phyloP scores from a whole-genome alignment of 2,888 invertebrate genomes.

The Drosophila monieri region DNA sequence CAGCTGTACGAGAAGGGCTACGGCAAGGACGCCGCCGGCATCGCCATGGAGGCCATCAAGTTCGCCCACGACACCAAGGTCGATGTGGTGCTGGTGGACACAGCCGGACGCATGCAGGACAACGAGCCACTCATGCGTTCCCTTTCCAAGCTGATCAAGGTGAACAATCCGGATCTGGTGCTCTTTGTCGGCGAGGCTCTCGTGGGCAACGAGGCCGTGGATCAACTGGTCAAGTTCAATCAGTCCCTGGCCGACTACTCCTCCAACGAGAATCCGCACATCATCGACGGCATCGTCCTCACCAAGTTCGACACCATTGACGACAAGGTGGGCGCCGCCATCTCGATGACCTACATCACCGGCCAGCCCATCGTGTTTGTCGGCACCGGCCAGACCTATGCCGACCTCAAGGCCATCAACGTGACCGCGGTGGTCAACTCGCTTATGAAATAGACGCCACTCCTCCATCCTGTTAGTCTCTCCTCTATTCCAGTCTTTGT shows the following conservation, averaged over 20 bases:
- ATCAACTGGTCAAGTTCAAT: constrained; percentile 99
- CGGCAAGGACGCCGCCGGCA: constrained; percentile 98
- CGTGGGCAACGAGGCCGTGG: constrained; percentile 99
- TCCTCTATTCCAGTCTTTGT: not conserved
- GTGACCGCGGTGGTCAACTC: constrained; percentile 98
- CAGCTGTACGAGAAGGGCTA: constrained; percentile 99
- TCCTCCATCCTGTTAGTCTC: not conserved
- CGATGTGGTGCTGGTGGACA: constrained; percentile 98
- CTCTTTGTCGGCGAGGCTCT: constrained; percentile 99
- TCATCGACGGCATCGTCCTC: constrained; percentile 99
- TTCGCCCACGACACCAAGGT: constrained; percentile 92
- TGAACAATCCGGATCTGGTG: constrained; percentile 98
- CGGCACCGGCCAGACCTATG: constrained; percentile 99
- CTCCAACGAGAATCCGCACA: constrained; percentile 90
- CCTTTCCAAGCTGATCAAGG: constrained; percentile 97
- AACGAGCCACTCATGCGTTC: constrained; percentile 99
- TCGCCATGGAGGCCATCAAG: constrained; percentile 98
- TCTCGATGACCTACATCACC: constrained; percentile 99
- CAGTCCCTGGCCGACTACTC: constrained; percentile 97
- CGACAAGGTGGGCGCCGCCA: constrained; percentile 99
- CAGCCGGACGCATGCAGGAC: constrained; percentile 99
- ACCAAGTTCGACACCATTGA: constrained; percentile 99
- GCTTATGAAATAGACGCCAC: constrained; percentile 91
- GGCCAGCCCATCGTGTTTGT: constrained; percentile 98
- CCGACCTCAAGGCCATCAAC: constrained; percentile 98